These are phyloP conservation scores for Coreius guichenoti DNA, from an alignment of 2,797 vertebrate genomes.

Conservation along the genomic window DNA sequence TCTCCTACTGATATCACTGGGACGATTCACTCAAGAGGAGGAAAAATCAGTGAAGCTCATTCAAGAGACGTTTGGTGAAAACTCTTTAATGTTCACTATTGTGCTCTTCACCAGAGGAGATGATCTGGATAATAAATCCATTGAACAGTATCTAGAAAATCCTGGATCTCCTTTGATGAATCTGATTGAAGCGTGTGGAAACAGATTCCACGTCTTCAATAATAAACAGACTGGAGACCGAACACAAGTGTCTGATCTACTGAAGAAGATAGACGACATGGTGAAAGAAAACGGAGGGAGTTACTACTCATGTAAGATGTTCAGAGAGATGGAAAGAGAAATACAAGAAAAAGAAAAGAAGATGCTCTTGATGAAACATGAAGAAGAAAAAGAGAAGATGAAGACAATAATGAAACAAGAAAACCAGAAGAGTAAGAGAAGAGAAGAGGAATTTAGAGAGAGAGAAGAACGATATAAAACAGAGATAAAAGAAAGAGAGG, in stretches of 20 bases:
- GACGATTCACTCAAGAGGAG: background rate
- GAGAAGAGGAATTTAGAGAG: background rate
- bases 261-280: slow-evolving; percentile 32
- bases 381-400: background rate
- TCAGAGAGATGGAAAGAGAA: background rate
- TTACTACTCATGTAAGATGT: slow-evolving; percentile 9
- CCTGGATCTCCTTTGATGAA: fast-evolving
- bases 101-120: slow-evolving; percentile 30
- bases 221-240: background rate
- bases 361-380: background rate
- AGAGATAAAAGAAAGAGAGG: too few species aligned
- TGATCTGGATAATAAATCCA: fast-evolving
- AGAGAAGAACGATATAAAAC: background rate
- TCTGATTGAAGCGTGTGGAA: background rate
- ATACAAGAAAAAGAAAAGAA: background rate
- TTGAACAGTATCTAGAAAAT: fast-evolving
- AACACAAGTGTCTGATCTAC: slow-evolving; percentile 9
- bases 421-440: background rate
- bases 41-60: background rate
- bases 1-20: background rate
- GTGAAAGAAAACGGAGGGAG: background rate
- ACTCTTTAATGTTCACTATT: background rate
- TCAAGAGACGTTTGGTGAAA: background rate
- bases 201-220: background rate
- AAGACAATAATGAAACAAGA: background rate